These are phyloP conservation scores for Oeneis ivallda DNA, from an alignment of 2,888 invertebrate genomes.

Conservation along the genomic window DNA sequence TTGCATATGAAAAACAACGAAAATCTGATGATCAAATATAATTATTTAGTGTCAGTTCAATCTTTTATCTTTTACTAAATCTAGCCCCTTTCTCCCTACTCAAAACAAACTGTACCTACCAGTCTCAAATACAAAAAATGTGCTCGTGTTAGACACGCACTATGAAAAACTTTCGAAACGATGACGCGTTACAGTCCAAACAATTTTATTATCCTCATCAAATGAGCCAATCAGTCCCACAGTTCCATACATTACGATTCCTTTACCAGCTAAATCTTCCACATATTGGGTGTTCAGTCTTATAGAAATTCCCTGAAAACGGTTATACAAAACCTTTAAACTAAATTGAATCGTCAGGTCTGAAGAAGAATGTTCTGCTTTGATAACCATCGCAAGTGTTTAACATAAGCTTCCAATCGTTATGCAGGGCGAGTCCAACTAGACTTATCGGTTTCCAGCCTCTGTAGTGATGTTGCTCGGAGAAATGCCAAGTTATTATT, in stretches of 20 bases:
- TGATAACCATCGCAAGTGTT: too few species aligned
- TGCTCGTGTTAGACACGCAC: conserved; percentile 71
- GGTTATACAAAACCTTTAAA: too few species aligned
- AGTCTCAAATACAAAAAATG: conserved; percentile 64
- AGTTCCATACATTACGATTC: conserved; percentile 65
- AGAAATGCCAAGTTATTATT: too few species aligned
- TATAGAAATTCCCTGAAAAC: background rate
- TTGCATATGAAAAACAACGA: too few species aligned
- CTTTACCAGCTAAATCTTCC: conserved; percentile 56
- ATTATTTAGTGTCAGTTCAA: too few species aligned
- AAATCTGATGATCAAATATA: too few species aligned
- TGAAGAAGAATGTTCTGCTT: too few species aligned
- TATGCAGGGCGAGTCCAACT: too few species aligned
- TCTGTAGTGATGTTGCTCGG: too few species aligned
- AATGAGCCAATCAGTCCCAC: conserved; percentile 77
- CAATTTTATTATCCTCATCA: conserved; percentile 69
- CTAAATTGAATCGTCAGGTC: too few species aligned
- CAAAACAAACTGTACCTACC: conserved; percentile 61
- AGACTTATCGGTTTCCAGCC: too few species aligned
- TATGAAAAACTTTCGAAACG: conserved; percentile 59
- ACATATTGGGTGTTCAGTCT: conserved; percentile 59
- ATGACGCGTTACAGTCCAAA: conserved; percentile 50
- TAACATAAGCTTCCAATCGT: too few species aligned
- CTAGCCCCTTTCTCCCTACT: conserved; percentile 13
- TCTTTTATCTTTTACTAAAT: background rate